These are phyloP conservation scores for Ellobium chinense DNA, from an alignment of 2,888 invertebrate species.

Conservation along the genomic window DNA sequence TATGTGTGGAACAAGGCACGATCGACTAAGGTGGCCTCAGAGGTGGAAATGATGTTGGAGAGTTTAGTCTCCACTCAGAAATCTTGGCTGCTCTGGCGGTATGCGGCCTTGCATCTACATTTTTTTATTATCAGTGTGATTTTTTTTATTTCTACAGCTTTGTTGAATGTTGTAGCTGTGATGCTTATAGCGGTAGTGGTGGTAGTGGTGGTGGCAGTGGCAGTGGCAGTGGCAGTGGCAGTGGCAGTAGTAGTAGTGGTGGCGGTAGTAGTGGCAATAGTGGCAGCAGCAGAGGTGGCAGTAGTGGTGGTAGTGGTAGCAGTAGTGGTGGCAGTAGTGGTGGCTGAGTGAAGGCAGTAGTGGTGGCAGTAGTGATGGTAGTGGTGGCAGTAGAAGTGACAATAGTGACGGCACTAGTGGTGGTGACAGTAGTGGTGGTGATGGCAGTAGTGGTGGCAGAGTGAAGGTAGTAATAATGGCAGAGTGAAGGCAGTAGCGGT, in stretches of 20 bases:
- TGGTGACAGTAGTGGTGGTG: conserved; percentile 18
- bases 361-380: not conserved
- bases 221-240: not conserved
- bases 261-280: conserved; percentile 29
- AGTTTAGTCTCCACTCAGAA: conserved; percentile 75
- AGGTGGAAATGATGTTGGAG: conserved; percentile 74
- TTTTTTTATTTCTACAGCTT: too few relatives aligned
- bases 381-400: conserved; percentile 13
- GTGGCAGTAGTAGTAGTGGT: conserved; percentile 41
- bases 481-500: conserved; percentile 6
- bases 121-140: too few relatives aligned
- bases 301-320: conserved; percentile 38
- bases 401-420: not conserved
- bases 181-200: not conserved
- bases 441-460: too few relatives aligned
- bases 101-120: too few relatives aligned
- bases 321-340: conserved; percentile 30
- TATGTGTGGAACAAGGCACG: conserved; percentile 73
- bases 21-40: conserved; percentile 71
- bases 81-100: conserved; percentile 78
- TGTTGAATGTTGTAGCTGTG: not conserved
- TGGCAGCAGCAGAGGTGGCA: conserved; percentile 34
- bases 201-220: not conserved
- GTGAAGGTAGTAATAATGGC: not conserved
- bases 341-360: conserved; percentile 15